phyloP scores from a whole-genome alignment of 1,140 invertebrate genomes.

The Pogonomyrmex barbatus region DNA sequence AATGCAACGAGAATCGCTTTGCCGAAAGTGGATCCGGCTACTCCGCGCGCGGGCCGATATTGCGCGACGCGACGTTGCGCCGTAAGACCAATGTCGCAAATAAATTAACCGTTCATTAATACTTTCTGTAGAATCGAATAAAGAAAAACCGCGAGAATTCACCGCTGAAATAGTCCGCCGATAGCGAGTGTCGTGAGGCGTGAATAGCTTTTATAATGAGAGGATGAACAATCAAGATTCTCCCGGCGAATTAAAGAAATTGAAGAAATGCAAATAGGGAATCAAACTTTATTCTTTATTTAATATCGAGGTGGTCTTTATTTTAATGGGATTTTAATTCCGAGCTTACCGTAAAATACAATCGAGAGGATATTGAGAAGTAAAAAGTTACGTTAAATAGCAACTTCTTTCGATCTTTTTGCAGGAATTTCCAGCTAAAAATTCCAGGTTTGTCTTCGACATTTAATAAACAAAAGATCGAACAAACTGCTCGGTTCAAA shows the following conservation, averaged over 20 bases:
- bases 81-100: neutral
- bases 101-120: conserved; percentile 22
- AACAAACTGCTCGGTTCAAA: too few species aligned
- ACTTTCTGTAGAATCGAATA: neutral
- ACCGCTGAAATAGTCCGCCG: neutral
- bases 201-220: conserved; percentile 18
- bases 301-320: neutral
- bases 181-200: conserved; percentile 7
- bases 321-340: conserved; percentile 28
- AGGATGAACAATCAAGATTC: conserved; percentile 26
- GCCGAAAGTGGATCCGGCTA: conserved; percentile 63
- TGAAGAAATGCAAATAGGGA: conserved; percentile 23
- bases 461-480: neutral
- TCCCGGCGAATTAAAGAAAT: neutral
- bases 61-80: neutral
- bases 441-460: too few species aligned
- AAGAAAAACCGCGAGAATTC: neutral
- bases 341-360: neutral
- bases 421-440: neutral
- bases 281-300: conserved; percentile 14
- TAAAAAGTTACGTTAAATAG: neutral
- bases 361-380: neutral
- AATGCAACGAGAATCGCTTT: conserved; percentile 36
- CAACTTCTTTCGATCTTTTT: neutral
- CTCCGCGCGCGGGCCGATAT: neutral